Conservation (phyloP, 2,888 invertebrate genomes). For the Acronicta aceris region DNA sequence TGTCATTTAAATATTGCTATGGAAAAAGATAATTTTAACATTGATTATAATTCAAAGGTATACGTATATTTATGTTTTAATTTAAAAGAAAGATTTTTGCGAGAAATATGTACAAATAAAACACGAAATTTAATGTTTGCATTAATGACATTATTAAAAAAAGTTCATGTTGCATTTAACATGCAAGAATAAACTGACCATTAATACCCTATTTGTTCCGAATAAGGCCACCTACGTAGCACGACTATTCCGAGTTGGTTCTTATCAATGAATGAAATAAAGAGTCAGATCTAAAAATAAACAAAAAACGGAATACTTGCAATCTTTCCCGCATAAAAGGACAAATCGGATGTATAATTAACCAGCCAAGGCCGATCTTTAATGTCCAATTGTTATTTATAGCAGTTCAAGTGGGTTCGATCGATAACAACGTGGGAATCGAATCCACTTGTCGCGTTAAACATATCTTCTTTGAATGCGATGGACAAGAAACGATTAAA, state of each 20-base stretch:
- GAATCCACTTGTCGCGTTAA: conserved; percentile 53
- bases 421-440: conserved; percentile 63
- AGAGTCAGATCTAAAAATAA: conserved; percentile 15
- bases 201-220: conserved; percentile 26
- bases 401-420: conserved; percentile 52
- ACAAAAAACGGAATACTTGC: conserved; percentile 23
- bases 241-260: conserved; percentile 8
- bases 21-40: conserved; percentile 12
- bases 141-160: conserved; percentile 33
- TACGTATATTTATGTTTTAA: conserved; percentile 18
- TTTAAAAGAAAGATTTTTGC: conserved; percentile 13
- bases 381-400: conserved; percentile 51
- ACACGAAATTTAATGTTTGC: conserved; percentile 15
- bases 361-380: conserved; percentile 45
- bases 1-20: conserved; percentile 17
- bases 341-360: conserved; percentile 44
- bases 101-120: conserved; percentile 12
- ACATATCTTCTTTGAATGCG: conserved; percentile 40
- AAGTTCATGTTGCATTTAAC: conserved; percentile 7
- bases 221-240: conserved; percentile 41
- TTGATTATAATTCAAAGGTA: conserved; percentile 29
- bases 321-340: conserved; percentile 22
- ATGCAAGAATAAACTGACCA: conserved; percentile 13
- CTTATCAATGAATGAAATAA: conserved; percentile 14
- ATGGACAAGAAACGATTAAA: conserved; percentile 48